Evolutionary conservation across 2,113 vertebrate genomes (phyloP), one percentile per base, ranked within the genome.

Genomic region (Australoheros scitulus): DNA sequence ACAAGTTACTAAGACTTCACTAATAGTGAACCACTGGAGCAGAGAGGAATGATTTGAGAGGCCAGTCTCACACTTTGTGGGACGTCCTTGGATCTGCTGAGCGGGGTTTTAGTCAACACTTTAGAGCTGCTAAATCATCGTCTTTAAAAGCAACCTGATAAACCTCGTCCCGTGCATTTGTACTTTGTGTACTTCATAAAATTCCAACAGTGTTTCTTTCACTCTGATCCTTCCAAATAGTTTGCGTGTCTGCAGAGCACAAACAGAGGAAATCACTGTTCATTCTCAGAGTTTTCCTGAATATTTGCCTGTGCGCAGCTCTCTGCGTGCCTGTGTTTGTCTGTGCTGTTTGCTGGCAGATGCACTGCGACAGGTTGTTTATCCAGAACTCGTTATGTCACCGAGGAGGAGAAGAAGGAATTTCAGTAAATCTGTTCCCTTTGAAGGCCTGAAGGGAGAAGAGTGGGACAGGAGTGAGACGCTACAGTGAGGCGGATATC

Each of bases 361-460:
- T 29, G 20, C 43, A 18, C 68, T 6, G 77, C 58, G 7, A 17
- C 82, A 72, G 72, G 74, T 82, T 87, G 78, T 91, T 90, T 88
- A 70, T 91, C 43, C 85, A 84, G 83, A 77, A 32, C 88, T 86
- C 80, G 81, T 91, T 94, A 82, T 87, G 70, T 92, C 86, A 90
- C 90, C 32, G 15, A 80, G 81, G 32, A 80, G 83, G 63, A 20
- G 68, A 60, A 56, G 80, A 84, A 87, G 83, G 83, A 90, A 89
- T 90, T 76, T 85, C 59, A 76, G 52, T 88, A 64, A 89, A 86
- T 79, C 81, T 81, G 87, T 38, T 63, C 80, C 81, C 64, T 81
- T 79, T 83, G 74, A 80, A 77, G 61, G n/a, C 14, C 72, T n/a
- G 26, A 11, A 11, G 70, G 60, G 63, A 80, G 75, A 59, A 34